These are phyloP conservation scores for Hyppa rectilinea DNA, from an alignment of 2,888 invertebrate species.

Conservation along the genomic window DNA sequence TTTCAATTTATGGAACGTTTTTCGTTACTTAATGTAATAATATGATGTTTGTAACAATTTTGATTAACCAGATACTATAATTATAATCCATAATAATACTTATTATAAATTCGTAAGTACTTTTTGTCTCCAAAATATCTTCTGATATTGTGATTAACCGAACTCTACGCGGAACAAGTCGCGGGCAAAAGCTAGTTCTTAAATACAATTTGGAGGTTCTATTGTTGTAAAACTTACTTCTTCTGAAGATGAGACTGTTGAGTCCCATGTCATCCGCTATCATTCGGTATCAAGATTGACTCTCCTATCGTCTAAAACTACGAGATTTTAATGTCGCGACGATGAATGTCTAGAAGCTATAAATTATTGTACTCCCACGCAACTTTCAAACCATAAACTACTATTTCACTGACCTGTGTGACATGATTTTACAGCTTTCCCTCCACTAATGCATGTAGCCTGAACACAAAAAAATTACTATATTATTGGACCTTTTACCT, in stretches of 20 bases:
- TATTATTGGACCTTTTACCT: constrained; percentile 25
- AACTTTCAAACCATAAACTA: constrained; percentile 44
- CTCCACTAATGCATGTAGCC: constrained; percentile 70
- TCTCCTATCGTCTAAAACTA: constrained; percentile 80
- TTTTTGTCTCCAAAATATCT: too few relatives aligned
- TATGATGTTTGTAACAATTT: constrained; percentile 37
- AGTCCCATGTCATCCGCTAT: constrained; percentile 83
- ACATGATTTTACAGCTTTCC: constrained; percentile 62
- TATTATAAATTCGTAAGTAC: too few relatives aligned
- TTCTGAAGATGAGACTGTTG: constrained; percentile 75
- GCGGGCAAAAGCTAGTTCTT: too few relatives aligned
- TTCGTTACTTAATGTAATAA: constrained; percentile 5
- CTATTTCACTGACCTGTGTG: constrained; percentile 72
- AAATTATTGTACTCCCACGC: constrained; percentile 81
- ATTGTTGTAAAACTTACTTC: constrained; percentile 80
- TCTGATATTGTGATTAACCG: too few relatives aligned
- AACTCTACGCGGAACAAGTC: too few relatives aligned
- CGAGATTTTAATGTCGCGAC: constrained; percentile 60
- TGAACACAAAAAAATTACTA: constrained; percentile 59
- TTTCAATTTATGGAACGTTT: constrained; percentile 1
- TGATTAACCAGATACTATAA: neutral
- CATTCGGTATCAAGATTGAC: constrained; percentile 75
- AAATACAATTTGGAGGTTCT: constrained; percentile 44
- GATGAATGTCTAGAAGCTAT: constrained; percentile 13
- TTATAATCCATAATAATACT: too few relatives aligned